Evolutionary conservation across 1,140 invertebrate genomes (phyloP), one percentile per base, ranked within the genome.

Genomic region (Drosophila auraria): DNA sequence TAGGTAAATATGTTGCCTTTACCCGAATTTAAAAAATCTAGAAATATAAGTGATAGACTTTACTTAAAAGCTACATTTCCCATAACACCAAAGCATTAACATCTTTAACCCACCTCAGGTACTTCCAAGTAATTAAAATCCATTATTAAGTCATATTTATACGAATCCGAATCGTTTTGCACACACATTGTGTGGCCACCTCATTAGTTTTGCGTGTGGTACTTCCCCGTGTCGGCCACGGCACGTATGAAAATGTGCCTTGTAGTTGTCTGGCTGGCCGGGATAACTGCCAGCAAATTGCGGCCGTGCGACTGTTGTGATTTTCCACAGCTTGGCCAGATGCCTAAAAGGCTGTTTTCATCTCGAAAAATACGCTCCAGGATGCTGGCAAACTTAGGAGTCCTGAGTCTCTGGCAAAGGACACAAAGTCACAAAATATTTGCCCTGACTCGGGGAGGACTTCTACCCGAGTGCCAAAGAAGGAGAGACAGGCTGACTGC

Each of bases 181-280:
- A 20, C 23, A 44, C 63, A 44, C 63, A 38, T 71, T 68, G 27
- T 38, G 63, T 17, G 40, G 68, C 63, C 64, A 69, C 68, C 47
- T 69, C 63, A 71, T 71, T 63, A 76, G 59, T 61, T 61, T 42
- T 25, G 56, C 62, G 7, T 69, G 47, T 30, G 36, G 36, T 25
- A 33, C 14, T 44, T 27, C 40, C 25, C 44, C 58, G 69, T 65
- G 59, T 68, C 56, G 64, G 66, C 77, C 60, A 63, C 62, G 53
- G 42, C 83, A 80, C 76, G 64, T 77, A 56, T 50, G 57, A 42
- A 54, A 64, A 68, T 71, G 45, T 42, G 50, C 36, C 70, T 56
- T 38, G 27, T 87, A 87, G 87, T 87, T 87, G 69, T 83, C 53
- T 70, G 53, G 51, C 33, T 70, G 49, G 63, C 38, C 47, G 27